Conservation (phyloP, 2,113 vertebrate genomes). For the Nibea coibor region DNA sequence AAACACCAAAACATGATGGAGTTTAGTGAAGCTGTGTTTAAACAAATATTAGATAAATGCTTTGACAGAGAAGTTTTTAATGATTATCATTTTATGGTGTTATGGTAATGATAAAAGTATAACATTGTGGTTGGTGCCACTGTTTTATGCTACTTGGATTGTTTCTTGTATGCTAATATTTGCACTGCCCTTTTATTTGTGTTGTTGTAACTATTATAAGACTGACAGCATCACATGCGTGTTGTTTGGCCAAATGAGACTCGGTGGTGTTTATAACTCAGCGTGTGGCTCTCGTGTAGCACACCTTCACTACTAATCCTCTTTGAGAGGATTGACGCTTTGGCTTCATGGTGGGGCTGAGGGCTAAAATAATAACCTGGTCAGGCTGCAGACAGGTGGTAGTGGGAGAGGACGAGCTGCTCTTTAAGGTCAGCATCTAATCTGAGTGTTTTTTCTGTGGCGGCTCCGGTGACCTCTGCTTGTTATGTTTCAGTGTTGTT, state of each 20-base stretch:
- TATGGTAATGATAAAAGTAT: background rate
- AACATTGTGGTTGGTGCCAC: background rate
- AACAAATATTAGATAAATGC: background rate
- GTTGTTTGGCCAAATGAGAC: constrained; percentile 35
- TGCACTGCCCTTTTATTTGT: background rate
- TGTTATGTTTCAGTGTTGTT: no score
- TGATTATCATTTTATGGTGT: background rate
- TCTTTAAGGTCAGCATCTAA: constrained; percentile 31
- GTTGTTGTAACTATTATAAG: background rate
- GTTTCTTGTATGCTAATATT: background rate
- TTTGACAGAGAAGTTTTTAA: background rate
- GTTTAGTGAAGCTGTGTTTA: background rate
- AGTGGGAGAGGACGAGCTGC: constrained; percentile 28
- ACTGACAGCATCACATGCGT: background rate
- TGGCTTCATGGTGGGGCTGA: constrained; percentile 24
- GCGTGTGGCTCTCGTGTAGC: constrained; percentile 17
- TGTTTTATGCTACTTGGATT: background rate
- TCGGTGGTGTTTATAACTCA: constrained; percentile 44
- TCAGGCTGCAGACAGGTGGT: constrained; percentile 47
- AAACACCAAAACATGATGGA: no score
- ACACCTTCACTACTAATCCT: constrained; percentile 71
- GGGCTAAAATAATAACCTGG: constrained; percentile 60
- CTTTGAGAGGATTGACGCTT: constrained; percentile 69
- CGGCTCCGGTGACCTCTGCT: no score
- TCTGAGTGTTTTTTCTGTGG: constrained; percentile 4